A percentile compares a stretch with the other conserved stretches of the same genome.
Conservation (phyloP, 2,888 invertebrate genomes). For the Bibio marci region DNA sequence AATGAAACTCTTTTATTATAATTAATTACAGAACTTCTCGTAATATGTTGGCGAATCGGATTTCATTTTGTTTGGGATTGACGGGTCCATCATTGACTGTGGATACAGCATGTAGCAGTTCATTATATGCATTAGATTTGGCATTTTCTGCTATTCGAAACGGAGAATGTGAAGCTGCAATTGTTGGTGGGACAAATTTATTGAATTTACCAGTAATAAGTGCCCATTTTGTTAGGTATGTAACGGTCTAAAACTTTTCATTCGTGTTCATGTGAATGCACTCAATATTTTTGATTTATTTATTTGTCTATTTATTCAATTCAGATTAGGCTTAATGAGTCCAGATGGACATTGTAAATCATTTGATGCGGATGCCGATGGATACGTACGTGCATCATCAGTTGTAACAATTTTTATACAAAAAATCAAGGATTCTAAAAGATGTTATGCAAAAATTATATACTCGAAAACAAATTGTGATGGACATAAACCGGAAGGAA, state of each 20-base stretch:
- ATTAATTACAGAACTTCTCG: slow-evolving; percentile 14
- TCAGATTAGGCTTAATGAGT: slow-evolving; percentile 3
- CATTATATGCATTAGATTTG: slow-evolving; percentile 61
- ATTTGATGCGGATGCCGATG: slow-evolving; percentile 4
- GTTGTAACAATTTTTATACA: slow-evolving; percentile 29
- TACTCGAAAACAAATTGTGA: slow-evolving; percentile 35
- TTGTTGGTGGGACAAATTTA: slow-evolving; percentile 66
- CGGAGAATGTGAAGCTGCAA: slow-evolving; percentile 63
- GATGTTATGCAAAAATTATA: slow-evolving; percentile 42
- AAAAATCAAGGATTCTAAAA: slow-evolving; percentile 39
- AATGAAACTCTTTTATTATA: too few species aligned
- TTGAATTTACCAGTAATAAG: slow-evolving; percentile 68
- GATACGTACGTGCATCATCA: slow-evolving; percentile 29
- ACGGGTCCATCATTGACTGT: slow-evolving; percentile 68
- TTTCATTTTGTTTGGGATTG: slow-evolving; percentile 68
- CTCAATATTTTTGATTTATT: too few species aligned
- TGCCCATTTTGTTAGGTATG: slow-evolving; percentile 53
- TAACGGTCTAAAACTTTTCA: too few species aligned
- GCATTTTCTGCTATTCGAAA: slow-evolving; percentile 50
- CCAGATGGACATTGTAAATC: slow-evolving; percentile 2
- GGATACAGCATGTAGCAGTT: slow-evolving; percentile 79
- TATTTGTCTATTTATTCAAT: too few species aligned
- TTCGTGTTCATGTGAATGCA: too few species aligned
- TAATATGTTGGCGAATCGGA: slow-evolving; percentile 39
- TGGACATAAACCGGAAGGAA: slow-evolving; percentile 10